Percentiles rank a stretch among this genome's conserved stretches.
phyloP scores from a whole-genome alignment of 2,888 invertebrate species.

The Diarsia mendica region DNA sequence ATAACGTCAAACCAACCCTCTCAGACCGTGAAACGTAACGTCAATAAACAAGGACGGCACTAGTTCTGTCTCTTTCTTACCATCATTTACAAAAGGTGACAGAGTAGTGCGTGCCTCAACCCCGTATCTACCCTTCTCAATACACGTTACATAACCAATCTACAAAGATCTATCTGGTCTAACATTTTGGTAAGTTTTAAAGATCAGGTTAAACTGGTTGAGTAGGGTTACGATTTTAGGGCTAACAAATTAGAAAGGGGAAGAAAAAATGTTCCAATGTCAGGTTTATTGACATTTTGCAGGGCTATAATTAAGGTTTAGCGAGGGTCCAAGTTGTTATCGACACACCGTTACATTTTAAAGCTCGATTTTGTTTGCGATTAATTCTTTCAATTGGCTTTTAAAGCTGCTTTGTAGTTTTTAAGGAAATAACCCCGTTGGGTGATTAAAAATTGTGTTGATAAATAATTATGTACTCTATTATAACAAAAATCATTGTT shows the following conservation, averaged over 20 bases:
- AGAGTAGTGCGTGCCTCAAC: slow-evolving; percentile 80
- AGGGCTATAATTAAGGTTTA: slow-evolving; percentile 88
- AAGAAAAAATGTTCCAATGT: slow-evolving; percentile 84
- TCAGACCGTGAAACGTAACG: slow-evolving; percentile 74
- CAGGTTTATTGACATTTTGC: slow-evolving; percentile 89
- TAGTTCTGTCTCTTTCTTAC: slow-evolving; percentile 75
- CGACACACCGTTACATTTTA: slow-evolving; percentile 84
- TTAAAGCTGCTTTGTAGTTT: slow-evolving; percentile 59
- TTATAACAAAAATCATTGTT: not conserved
- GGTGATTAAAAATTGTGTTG: slow-evolving; percentile 12
- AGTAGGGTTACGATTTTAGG: slow-evolving; percentile 85
- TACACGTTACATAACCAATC: slow-evolving; percentile 79
- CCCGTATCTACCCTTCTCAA: slow-evolving; percentile 85
- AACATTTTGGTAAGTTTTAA: not conserved
- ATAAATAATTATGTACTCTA: not conserved
- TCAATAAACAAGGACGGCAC: slow-evolving; percentile 67
- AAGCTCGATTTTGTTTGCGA: slow-evolving; percentile 80
- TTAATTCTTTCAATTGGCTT: slow-evolving; percentile 76
- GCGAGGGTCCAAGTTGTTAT: slow-evolving; percentile 80
- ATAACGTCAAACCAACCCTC: slow-evolving; percentile 52
- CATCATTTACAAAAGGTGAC: slow-evolving; percentile 75
- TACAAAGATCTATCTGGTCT: slow-evolving; percentile 65
- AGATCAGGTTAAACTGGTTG: slow-evolving; percentile 69
- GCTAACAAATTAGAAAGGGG: slow-evolving; percentile 88
- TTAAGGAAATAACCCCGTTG: slow-evolving; percentile 6